Base-by-base conservation (phyloP, 1,140 invertebrate species). In the Hestina assimilis region DNA sequence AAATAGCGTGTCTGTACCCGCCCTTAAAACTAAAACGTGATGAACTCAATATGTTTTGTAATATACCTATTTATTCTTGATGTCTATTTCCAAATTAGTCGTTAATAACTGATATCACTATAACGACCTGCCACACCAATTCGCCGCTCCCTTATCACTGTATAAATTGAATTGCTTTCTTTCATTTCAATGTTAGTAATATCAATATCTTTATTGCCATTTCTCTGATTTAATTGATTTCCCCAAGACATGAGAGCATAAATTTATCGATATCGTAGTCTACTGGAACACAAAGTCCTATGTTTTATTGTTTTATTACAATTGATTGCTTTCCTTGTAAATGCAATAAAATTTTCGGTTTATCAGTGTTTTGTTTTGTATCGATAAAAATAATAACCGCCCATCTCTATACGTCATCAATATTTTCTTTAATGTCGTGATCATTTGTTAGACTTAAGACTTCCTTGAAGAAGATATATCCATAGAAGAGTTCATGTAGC, bases 101-200 rank as follows among this genome's bases (percentile, higher is more conserved):
- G 1, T n/a, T 19, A 8, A 9, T 12, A 33, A 11, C 4, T 33
- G 6, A 21, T 47, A 33, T 23, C 31, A 6, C 6, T 3, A n/a
- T n/a, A 21, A 31, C 33, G 29, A 33, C 45, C 33, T 7, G 15
- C 31, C 8, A 14, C 8, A 17, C 15, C 19, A 17, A 47, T 33
- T 46, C 26, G 8, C 24, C 26, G 26, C 43, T 14, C 45, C 15
- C 17, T 47, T 47, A 47, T 47, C 45, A 47, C 20, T 9, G 9
- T 11, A 21, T 19, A 12, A 38, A 38, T 47, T 33, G 9, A 31
- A 47, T 47, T 35, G 19, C 33, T 47, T 29, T 47, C 29, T 33
- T 35, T 21, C 19, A 31, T 14, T 47, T 47, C 45, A 47, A 47
- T 47, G 29, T 47, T 33, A 12, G n/a, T 19, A 38, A 19, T 38